Percentiles rank a stretch among this genome's conserved stretches.
Evolutionary conservation across 2,888 invertebrate species (phyloP).

Genomic region (Acleris sparsana): DNA sequence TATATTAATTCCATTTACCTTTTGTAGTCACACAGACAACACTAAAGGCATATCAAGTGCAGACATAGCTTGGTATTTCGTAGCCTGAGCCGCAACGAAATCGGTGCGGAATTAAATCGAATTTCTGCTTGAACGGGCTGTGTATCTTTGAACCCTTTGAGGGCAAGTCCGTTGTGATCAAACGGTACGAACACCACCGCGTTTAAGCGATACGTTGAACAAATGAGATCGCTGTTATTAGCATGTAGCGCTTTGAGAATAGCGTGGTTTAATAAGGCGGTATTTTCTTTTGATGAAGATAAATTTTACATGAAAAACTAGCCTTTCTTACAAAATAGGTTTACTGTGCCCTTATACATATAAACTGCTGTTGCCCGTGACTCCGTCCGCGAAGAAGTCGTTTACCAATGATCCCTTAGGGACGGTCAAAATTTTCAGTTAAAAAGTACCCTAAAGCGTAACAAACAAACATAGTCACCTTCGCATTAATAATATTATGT

Average conservation of each 20-base stretch:
- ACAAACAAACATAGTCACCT: too few relatives aligned
- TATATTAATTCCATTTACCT: conserved; percentile 14
- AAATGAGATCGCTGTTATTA: conserved; percentile 7
- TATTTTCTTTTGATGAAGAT: too few relatives aligned
- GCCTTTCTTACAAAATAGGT: too few relatives aligned
- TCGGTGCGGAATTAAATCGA: conserved; percentile 68
- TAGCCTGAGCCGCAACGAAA: conserved; percentile 45
- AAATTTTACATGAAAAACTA: too few relatives aligned
- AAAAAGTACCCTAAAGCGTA: too few relatives aligned
- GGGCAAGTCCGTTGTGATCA: conserved; percentile 56
- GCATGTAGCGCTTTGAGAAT: not conserved
- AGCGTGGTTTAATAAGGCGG: too few relatives aligned
- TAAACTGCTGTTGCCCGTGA: too few relatives aligned
- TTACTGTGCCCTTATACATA: too few relatives aligned
- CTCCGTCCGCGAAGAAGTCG: too few relatives aligned
- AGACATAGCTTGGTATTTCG: conserved; percentile 22
- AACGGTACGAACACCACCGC: conserved; percentile 44
- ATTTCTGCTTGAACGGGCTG: conserved; percentile 66
- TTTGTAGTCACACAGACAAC: conserved; percentile 13
- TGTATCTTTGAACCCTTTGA: conserved; percentile 65
- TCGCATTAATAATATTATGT: too few relatives aligned
- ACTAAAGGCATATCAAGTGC: conserved; percentile 13
- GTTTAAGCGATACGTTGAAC: conserved; percentile 16
- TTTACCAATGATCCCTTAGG: too few relatives aligned
- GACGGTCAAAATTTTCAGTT: too few relatives aligned